phyloP scores from a whole-genome alignment of 2,113 vertebrate species.

The Grallaria varia region DNA sequence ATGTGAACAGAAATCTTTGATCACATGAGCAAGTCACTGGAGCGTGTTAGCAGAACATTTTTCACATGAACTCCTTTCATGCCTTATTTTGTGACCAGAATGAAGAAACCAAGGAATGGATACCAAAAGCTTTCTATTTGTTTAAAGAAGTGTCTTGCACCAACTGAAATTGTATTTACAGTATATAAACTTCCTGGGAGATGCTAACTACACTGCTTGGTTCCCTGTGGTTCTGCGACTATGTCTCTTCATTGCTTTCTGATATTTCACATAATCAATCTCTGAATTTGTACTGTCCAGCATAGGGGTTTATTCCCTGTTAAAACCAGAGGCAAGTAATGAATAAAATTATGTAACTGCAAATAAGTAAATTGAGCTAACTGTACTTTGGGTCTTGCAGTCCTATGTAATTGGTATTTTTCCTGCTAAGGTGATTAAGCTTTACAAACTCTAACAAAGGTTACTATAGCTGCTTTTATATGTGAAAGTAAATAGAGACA shows the following conservation, averaged over 20 bases:
- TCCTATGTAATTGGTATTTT: background rate
- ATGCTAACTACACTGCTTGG: background rate
- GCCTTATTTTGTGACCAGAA: slow-evolving; percentile 1
- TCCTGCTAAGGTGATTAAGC: background rate
- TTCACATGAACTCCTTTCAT: slow-evolving; percentile 2
- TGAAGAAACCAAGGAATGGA: background rate
- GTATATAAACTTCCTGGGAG: background rate
- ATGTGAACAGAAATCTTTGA: background rate
- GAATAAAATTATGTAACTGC: background rate
- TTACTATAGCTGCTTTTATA: background rate
- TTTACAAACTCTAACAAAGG: background rate
- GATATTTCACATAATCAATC: background rate
- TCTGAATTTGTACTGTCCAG: background rate
- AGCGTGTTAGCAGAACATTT: background rate
- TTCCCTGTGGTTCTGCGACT: background rate
- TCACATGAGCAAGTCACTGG: background rate
- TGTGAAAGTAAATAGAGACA: background rate
- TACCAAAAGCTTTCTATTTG: background rate
- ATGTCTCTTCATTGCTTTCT: background rate
- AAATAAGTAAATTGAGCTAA: background rate
- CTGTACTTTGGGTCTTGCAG: background rate
- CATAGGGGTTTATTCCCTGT: background rate
- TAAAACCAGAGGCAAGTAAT: background rate
- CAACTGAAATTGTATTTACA: background rate
- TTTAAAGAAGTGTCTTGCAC: background rate